A percentile compares a stretch with the other conserved stretches of the same genome.
Evolutionary conservation across 2,888 invertebrate genomes (phyloP).

Genomic region (Dione juno): DNA sequence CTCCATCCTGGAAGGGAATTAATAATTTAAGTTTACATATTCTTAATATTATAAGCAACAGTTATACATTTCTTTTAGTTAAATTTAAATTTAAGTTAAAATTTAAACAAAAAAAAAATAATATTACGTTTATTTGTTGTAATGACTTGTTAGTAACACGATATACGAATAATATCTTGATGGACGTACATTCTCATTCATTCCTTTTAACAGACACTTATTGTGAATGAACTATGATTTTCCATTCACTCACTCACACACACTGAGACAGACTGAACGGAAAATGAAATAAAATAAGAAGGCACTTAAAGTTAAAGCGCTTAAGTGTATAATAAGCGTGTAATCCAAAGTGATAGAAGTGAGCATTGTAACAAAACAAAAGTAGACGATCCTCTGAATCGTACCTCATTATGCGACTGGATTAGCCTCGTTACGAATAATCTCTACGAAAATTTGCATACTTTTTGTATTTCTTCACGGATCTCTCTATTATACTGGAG

Average conservation of each 20-base stretch:
- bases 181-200: not conserved
- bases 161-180: too few relatives aligned
- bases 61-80: too few relatives aligned
- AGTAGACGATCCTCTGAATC: conserved; percentile 53
- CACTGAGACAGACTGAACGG: not conserved
- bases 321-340: conserved; percentile 42
- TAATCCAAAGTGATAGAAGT: conserved; percentile 45
- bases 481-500: not conserved
- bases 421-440: conserved; percentile 60
- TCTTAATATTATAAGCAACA: not conserved
- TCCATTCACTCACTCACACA: not conserved
- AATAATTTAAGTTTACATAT: conserved; percentile 24
- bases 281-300: conserved; percentile 12
- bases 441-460: conserved; percentile 53
- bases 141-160: too few relatives aligned
- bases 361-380: conserved; percentile 49
- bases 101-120: too few relatives aligned
- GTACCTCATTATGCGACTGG: conserved; percentile 67
- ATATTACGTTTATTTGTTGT: too few relatives aligned
- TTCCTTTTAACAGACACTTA: not conserved
- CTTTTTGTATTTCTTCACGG: conserved; percentile 8
- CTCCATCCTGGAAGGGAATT: conserved; percentile 87
- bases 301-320: not conserved
- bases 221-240: not conserved
- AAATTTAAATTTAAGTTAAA: too few relatives aligned